Conservation (phyloP, 2,888 invertebrate species). For the Drosophila macrospina region DNA sequence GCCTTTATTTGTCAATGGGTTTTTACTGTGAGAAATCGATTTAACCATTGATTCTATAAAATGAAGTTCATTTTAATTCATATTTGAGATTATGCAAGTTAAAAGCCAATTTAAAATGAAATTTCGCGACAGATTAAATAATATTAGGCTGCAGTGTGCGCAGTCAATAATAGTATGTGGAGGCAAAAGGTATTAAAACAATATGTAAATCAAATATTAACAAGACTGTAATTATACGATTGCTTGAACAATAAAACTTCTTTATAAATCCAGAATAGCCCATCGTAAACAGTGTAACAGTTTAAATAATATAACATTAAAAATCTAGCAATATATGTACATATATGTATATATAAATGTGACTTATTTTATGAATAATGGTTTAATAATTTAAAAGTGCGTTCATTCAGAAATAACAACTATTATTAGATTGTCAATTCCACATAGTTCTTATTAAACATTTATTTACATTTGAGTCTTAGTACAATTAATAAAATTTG, state of each 20-base stretch:
- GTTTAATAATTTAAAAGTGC: too few relatives aligned
- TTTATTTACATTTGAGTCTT: background rate
- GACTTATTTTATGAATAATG: too few relatives aligned
- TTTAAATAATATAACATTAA: too few relatives aligned
- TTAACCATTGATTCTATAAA: background rate
- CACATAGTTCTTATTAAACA: too few relatives aligned
- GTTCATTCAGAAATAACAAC: too few relatives aligned
- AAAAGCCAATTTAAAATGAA: conserved; percentile 57
- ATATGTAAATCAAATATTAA: background rate
- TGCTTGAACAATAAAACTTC: too few relatives aligned
- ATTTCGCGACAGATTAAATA: conserved; percentile 63
- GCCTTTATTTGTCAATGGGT: background rate
- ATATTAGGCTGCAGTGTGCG: conserved; percentile 54
- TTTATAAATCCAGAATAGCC: too few relatives aligned
- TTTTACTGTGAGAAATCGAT: conserved; percentile 17
- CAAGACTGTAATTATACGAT: background rate
- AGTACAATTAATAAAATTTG: background rate
- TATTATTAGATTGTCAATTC: too few relatives aligned
- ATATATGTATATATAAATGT: too few relatives aligned
- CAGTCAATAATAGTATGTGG: conserved; percentile 59
- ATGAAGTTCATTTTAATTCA: background rate
- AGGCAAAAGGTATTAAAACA: conserved; percentile 58
- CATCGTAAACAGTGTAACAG: too few relatives aligned
- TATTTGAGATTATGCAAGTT: conserved; percentile 1
- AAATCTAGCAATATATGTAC: too few relatives aligned